These are phyloP conservation scores for Epinotia nisella DNA, from an alignment of 2,888 invertebrate species.

Conservation along the genomic window DNA sequence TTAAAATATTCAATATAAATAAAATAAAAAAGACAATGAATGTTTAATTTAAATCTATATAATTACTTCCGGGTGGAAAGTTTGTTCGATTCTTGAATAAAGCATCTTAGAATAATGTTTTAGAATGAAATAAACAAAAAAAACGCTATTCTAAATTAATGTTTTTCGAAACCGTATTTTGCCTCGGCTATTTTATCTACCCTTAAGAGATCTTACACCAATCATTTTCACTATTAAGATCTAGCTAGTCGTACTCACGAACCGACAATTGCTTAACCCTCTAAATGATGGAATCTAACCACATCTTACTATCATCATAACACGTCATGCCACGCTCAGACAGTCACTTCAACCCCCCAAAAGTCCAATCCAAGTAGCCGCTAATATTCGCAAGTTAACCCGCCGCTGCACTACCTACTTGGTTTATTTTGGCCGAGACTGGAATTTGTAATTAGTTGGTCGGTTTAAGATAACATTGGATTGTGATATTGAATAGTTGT, in stretches of 20 bases:
- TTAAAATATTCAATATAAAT: too few relatives aligned
- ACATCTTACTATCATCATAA: slow-evolving; percentile 1
- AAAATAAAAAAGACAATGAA: too few relatives aligned
- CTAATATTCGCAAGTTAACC: slow-evolving; percentile 52
- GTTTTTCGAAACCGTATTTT: too few relatives aligned
- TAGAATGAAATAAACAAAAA: too few relatives aligned
- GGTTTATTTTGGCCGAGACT: slow-evolving; percentile 52
- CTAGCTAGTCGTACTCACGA: not conserved
- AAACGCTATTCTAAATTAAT: too few relatives aligned
- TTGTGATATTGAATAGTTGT: slow-evolving; percentile 8
- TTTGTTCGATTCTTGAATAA: too few relatives aligned
- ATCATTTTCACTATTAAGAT: not conserved
- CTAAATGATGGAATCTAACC: not conserved
- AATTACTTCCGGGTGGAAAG: too few relatives aligned
- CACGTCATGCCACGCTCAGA: slow-evolving; percentile 21
- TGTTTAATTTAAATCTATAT: too few relatives aligned
- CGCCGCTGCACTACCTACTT: slow-evolving; percentile 47
- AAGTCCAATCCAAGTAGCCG: slow-evolving; percentile 40
- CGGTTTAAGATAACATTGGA: slow-evolving; percentile 18
- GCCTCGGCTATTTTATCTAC: too few relatives aligned
- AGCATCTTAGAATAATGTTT: too few relatives aligned
- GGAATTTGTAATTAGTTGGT: slow-evolving; percentile 54
- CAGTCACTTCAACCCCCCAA: slow-evolving; percentile 34
- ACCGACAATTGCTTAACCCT: not conserved
- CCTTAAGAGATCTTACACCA: not conserved